Conservation (phyloP, 1,140 invertebrate genomes). For the Propsilocerus akamusi region DNA sequence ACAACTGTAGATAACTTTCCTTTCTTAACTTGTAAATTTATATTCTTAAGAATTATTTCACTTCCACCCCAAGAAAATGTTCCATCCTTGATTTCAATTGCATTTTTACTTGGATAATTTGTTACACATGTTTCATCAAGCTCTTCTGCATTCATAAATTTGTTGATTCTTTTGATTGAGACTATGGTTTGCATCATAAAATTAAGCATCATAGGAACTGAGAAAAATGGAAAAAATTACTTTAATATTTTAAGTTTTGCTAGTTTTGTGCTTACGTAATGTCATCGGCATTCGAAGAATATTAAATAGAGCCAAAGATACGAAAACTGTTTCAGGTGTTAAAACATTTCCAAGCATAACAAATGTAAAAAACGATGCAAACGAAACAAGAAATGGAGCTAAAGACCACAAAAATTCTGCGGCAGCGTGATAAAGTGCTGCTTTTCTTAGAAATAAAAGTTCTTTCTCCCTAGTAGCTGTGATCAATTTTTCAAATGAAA, state of each 20-base stretch:
- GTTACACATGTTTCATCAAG: slow-evolving; percentile 6
- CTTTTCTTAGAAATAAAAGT: slow-evolving; percentile 19
- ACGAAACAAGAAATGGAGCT: not conserved
- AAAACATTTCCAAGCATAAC: slow-evolving; percentile 22
- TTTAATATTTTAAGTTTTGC: not conserved
- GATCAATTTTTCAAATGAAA: slow-evolving; percentile 38
- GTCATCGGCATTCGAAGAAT: slow-evolving; percentile 29
- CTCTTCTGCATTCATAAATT: slow-evolving; percentile 24
- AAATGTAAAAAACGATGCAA: slow-evolving; percentile 20
- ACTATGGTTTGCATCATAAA: slow-evolving; percentile 22
- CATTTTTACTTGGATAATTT: slow-evolving; percentile 9
- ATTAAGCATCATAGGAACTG: slow-evolving; percentile 23
- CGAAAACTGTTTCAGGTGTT: slow-evolving; percentile 35
- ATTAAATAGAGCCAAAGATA: slow-evolving; percentile 39
- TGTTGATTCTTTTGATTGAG: slow-evolving; percentile 23
- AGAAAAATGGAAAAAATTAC: not conserved
- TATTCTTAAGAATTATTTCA: slow-evolving; percentile 21
- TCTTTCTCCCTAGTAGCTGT: slow-evolving; percentile 23
- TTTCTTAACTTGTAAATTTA: slow-evolving; percentile 26
- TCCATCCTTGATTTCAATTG: slow-evolving; percentile 13
- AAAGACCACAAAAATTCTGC: not conserved
- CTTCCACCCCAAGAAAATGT: slow-evolving; percentile 22
- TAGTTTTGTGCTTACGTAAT: slow-evolving; percentile 15
- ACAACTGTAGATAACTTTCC: slow-evolving; percentile 37
- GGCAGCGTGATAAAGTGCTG: slow-evolving; percentile 5